phyloP scores from a whole-genome alignment of 37 sponge, comb jelly and placozoan species.

The Chondrilla cf. caribensis region DNA sequence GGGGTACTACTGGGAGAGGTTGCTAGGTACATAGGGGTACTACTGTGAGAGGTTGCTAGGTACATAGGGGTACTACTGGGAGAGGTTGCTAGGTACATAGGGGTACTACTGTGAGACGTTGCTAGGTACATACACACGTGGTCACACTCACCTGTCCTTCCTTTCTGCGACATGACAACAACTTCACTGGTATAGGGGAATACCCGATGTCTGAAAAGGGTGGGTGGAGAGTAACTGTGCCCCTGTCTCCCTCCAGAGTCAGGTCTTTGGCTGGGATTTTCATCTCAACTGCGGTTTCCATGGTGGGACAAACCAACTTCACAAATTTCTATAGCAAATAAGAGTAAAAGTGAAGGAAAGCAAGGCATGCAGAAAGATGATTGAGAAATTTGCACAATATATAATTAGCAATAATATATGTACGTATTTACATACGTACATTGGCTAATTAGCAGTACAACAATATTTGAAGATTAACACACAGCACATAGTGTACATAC shows the following conservation, averaged over 20 bases:
- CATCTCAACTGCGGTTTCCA: conserved; percentile 26
- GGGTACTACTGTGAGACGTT: too few species aligned
- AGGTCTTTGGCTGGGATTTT: conserved; percentile 50
- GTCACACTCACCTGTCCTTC: conserved; percentile 54
- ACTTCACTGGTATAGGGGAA: conserved; percentile 39
- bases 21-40: too few species aligned
- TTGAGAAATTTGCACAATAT: neutral
- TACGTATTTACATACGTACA: neutral
- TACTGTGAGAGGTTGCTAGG: too few species aligned
- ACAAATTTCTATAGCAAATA: conserved; percentile 28
- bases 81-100: too few species aligned
- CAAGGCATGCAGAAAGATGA: neutral
- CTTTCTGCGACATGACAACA: conserved; percentile 57
- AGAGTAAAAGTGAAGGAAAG: neutral
- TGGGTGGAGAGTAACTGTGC: conserved; percentile 42
- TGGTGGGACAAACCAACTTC: conserved; percentile 29
- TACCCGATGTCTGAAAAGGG: conserved; percentile 57
- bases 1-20: too few species aligned
- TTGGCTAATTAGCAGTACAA: neutral
- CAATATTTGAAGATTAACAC: too few species aligned
- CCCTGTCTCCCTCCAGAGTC: conserved; percentile 1
- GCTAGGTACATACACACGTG: too few species aligned
- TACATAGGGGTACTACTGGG: too few species aligned
- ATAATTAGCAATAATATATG: too few species aligned
- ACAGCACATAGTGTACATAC: conserved; percentile 13